Base-by-base conservation (phyloP, 2,797 vertebrate species). In the Steatocranus sp. region DNA sequence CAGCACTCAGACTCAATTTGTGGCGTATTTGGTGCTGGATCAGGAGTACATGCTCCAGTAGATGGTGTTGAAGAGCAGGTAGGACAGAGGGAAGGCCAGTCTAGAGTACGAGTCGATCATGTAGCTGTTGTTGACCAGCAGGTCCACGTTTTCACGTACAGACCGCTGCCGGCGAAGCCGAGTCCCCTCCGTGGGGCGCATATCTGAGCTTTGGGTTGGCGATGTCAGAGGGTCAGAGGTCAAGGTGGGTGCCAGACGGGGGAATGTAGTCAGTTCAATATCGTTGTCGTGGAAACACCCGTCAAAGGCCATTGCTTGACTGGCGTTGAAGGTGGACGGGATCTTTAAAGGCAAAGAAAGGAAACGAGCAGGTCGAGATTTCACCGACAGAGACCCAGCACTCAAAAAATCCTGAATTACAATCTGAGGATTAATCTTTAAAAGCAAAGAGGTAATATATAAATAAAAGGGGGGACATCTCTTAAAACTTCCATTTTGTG, bases 1-100 rank as follows among this genome's bases (percentile, higher is more conserved):
- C 7, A 1, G 43, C 25, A n/a, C 6, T 75, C 53, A 12, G 43
- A 17, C 0, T 49, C 1, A 0, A 20, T 56, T 1, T 9, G 18
- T 7, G 1, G 11, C 30, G 43, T 8, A 23, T 6, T 5, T 1
- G 5, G 76, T 5, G 25, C 50, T 95, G 95, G 88, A 73, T 94
- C 94, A 98, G 68, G 97, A 94, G 94, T 98, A 98, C 91, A 98
- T 88, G 91, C 97, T 95, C 98, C 97, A 98, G 93, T 98, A 98
- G 95, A 99, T 96, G 90, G 97, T 95, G 91, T 98, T 98, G 93
- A 99, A 98, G 82, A 97, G 91, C 89, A 99, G 95, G 90, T 97
- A 99, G 79, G 97, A 96, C 80, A 96, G 84, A 56, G 97, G 97
- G 95, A 98, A 98, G 84, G 97, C 94, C 92, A 98, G 88, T 81